A percentile compares a stretch with the other conserved stretches of the same genome.
phyloP scores from a whole-genome alignment of 2,888 invertebrate species.

The Microctonus aethiopoides region DNA sequence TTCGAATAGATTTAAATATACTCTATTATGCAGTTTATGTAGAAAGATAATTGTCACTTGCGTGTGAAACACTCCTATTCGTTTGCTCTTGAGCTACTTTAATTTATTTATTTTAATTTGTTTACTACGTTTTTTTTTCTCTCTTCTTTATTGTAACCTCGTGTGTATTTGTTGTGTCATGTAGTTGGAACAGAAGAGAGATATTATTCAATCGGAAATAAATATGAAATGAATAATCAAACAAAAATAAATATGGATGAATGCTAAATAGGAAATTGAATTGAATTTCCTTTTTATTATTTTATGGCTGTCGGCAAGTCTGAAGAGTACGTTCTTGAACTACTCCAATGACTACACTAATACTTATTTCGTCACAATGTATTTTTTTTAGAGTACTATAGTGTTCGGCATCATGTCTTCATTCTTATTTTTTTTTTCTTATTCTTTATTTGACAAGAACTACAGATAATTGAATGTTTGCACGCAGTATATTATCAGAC shows the following conservation, averaged over 20 bases:
- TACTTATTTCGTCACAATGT: conserved; percentile 4
- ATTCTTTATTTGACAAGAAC: conserved; percentile 3
- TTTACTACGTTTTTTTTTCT: conserved; percentile 12
- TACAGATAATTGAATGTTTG: conserved; percentile 19
- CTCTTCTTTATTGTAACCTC: background rate
- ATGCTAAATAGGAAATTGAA: background rate
- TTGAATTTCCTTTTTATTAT: background rate
- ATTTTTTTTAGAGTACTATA: background rate
- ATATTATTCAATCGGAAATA: background rate
- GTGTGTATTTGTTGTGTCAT: background rate
- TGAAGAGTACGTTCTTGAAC: conserved; percentile 37
- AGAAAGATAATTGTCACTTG: conserved; percentile 41
- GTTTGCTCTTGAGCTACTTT: conserved; percentile 18
- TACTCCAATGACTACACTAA: conserved; percentile 33
- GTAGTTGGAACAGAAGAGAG: conserved; percentile 1
- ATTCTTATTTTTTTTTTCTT: background rate
- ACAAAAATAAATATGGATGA: background rate
- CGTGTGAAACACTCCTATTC: conserved; percentile 36
- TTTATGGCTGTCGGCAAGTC: background rate
- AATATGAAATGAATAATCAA: too few species aligned
- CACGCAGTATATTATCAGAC: conserved; percentile 16
- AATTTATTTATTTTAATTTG: conserved; percentile 12
- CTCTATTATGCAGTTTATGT: background rate
- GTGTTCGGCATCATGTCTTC: too few species aligned
- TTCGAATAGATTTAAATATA: background rate